Percentiles rank a stretch among this genome's conserved stretches.
phyloP scores from a whole-genome alignment of 2,888 invertebrate genomes.

The Tetragonula carbonaria region DNA sequence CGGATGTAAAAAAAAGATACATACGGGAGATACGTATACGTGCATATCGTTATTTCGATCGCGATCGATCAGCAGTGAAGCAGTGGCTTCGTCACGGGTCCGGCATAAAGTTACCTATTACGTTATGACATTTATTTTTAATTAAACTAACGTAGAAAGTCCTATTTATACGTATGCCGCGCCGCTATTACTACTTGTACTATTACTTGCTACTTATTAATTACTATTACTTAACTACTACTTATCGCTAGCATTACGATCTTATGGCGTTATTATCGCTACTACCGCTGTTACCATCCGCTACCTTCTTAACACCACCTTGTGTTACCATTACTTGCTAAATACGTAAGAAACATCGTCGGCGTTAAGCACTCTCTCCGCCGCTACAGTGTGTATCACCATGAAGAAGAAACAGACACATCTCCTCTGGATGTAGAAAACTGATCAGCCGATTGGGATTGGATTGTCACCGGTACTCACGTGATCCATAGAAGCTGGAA shows the following conservation, averaged over 20 bases:
- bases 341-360: conserved; percentile 48
- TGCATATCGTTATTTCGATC: neutral
- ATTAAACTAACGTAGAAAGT: conserved; percentile 78
- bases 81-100: conserved; percentile 67
- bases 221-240: conserved; percentile 58
- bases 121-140: conserved; percentile 80
- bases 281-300: conserved; percentile 64
- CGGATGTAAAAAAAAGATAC: neutral
- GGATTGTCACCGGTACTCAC: conserved; percentile 3
- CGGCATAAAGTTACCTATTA: conserved; percentile 82
- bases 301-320: conserved; percentile 64
- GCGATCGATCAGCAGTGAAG: neutral
- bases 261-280: conserved; percentile 57
- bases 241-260: conserved; percentile 62
- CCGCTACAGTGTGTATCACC: conserved; percentile 30
- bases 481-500: neutral
- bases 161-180: conserved; percentile 79
- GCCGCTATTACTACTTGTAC: conserved; percentile 71
- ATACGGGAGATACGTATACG: neutral
- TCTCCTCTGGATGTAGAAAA: neutral
- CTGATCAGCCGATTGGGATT: neutral
- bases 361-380: conserved; percentile 45
- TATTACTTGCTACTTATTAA: conserved; percentile 66
- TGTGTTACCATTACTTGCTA: conserved; percentile 66
- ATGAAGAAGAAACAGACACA: neutral